phyloP scores from a whole-genome alignment of 2,888 invertebrate species.

The Cyclophora albipunctata region DNA sequence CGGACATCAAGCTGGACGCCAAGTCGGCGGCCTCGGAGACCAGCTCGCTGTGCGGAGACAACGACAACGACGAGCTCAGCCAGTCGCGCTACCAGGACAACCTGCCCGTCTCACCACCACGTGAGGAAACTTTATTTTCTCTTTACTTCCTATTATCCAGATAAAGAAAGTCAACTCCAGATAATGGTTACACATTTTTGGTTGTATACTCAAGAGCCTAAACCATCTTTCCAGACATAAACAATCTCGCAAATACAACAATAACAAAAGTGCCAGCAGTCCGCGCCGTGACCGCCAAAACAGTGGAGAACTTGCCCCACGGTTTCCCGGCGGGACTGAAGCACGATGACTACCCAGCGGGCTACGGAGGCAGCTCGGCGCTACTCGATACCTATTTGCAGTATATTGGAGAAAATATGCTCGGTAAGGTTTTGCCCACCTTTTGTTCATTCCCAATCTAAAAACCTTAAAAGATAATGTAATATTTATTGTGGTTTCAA shows the following conservation, averaged over 20 bases:
- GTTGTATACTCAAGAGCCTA: too few relatives aligned
- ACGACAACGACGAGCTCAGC: slow-evolving; percentile 89
- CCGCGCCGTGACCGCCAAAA: slow-evolving; percentile 80
- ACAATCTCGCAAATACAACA: slow-evolving; percentile 77
- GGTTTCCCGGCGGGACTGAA: slow-evolving; percentile 76
- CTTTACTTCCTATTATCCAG: neutral
- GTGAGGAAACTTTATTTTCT: slow-evolving; percentile 45
- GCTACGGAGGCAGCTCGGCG: slow-evolving; percentile 83
- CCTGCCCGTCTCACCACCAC: slow-evolving; percentile 78
- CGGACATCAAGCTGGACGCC: slow-evolving; percentile 85
- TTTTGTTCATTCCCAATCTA: slow-evolving; percentile 1
- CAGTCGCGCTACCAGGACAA: slow-evolving; percentile 74
- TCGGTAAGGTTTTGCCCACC: slow-evolving; percentile 58
- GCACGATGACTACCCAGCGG: slow-evolving; percentile 81
- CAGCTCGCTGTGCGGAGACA: slow-evolving; percentile 84
- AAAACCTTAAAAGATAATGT: too few relatives aligned
- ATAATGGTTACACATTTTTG: too few relatives aligned
- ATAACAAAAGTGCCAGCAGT: slow-evolving; percentile 78
- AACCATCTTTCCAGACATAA: slow-evolving; percentile 44
- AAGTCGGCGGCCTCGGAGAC: slow-evolving; percentile 84
- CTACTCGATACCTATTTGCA: slow-evolving; percentile 91
- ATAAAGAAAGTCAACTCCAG: too few relatives aligned
- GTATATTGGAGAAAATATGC: slow-evolving; percentile 89
- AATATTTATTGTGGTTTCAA: slow-evolving; percentile 18
- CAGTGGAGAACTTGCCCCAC: slow-evolving; percentile 77